Evolutionary conservation across 2,113 vertebrate species (phyloP).

Genomic region (Pygoscelis adeliae): DNA sequence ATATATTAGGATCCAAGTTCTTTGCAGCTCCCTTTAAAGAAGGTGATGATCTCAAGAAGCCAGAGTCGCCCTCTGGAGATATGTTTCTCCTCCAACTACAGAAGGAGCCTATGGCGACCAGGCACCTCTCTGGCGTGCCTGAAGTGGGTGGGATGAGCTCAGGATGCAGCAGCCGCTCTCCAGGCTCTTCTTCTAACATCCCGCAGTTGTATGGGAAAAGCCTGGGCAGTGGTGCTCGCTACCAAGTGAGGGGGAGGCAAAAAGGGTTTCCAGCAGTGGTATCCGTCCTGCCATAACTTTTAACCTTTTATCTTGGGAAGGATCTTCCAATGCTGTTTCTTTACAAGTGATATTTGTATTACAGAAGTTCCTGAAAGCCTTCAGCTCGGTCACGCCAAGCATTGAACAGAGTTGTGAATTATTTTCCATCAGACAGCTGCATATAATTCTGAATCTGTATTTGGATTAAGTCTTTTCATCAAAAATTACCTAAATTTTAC

Average conservation of each 20-base stretch:
- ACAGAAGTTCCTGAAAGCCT: neutral
- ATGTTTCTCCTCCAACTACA: neutral
- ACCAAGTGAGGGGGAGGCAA: neutral
- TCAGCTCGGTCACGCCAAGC: neutral
- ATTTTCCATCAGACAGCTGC: neutral
- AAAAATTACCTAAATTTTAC: neutral
- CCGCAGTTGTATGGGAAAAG: neutral
- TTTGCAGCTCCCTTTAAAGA: conserved; percentile 9
- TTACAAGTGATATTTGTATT: neutral
- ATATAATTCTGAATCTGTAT: neutral
- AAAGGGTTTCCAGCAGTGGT: neutral
- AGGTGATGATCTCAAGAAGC: neutral
- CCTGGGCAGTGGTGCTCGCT: neutral
- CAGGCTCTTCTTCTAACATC: neutral
- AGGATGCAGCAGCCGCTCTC: neutral
- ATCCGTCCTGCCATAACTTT: neutral
- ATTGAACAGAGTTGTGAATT: neutral
- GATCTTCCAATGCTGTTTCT: neutral
- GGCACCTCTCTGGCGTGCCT: neutral
- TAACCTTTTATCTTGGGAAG: neutral
- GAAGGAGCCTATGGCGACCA: neutral
- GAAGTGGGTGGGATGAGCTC: neutral
- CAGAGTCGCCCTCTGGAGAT: neutral
- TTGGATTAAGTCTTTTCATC: neutral
- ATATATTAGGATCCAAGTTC: neutral